A percentile compares a stretch with the other conserved stretches of the same genome.
phyloP scores from a whole-genome alignment of 2,113 vertebrate species.

The Pristiophorus japonicus region DNA sequence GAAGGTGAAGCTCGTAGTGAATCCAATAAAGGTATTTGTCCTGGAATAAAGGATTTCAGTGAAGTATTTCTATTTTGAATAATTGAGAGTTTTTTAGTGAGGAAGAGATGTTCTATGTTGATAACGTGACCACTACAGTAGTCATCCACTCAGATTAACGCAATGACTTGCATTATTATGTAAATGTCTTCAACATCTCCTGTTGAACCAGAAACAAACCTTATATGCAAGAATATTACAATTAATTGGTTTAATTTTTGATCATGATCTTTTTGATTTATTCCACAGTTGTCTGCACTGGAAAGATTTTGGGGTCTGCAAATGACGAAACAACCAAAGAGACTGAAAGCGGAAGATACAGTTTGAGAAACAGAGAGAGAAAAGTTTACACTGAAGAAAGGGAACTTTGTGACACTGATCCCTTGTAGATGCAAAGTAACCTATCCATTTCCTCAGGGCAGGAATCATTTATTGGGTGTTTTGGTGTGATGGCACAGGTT shows the following conservation, averaged over 20 bases:
- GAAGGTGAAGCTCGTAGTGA: not conserved
- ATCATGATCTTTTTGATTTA: not conserved
- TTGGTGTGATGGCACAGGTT: not conserved
- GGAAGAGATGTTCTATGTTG: not conserved
- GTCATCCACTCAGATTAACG: not conserved
- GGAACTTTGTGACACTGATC: conserved; percentile 49
- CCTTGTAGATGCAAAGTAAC: not conserved
- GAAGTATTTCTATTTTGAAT: not conserved
- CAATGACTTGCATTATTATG: no score
- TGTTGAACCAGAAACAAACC: not conserved
- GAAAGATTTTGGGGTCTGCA: not conserved
- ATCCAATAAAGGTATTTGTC: not conserved
- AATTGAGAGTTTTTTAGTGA: not conserved
- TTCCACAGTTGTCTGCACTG: not conserved
- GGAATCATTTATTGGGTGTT: not conserved
- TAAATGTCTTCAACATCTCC: not conserved
- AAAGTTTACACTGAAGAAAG: conserved; percentile 44
- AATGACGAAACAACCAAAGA: not conserved
- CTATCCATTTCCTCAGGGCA: not conserved
- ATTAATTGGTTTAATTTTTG: not conserved
- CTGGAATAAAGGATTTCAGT: not conserved
- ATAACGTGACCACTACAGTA: not conserved
- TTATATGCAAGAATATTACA: not conserved
- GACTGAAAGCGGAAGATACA: conserved; percentile 37
- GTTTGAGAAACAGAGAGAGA: conserved; percentile 43